Base-by-base conservation (phyloP, 1,140 invertebrate species). In the Proctacanthus coquilletti region DNA sequence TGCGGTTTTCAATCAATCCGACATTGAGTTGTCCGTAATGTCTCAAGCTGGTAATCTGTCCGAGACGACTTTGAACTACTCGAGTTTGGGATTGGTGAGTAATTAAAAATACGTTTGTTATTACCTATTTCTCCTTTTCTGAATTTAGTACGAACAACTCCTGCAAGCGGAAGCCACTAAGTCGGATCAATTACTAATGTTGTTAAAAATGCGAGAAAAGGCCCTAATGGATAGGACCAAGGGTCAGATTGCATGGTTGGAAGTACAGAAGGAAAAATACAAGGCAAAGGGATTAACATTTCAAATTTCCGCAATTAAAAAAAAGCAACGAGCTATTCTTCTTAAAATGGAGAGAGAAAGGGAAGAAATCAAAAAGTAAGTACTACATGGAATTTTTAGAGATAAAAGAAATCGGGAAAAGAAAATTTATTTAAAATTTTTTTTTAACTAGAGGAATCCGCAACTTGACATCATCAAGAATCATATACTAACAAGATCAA, bases 231-330 rank as follows among this genome's bases (percentile, higher is more conserved):
- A 50, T 45, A 42, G 48, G 13, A 43, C 46, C 8, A 46, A 46
- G 19, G 45, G 48, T 6, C 46, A 50, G 41, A 48, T 50, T 36
- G 48, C 48, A 2, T 47, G 44, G 48, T 37, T 50, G 23, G 48
- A 50, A 38, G 34, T 50, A 2, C 48, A 50, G 23, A 50, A 50
- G 25, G 44, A 46, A 18, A 43, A 45, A 6, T 46, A 39, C 8
- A 46, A 47, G 20, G 27, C 45, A n/a, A 43, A 45, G 2, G 46
- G 48, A 8, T 35, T 45, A 19, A 27, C 40, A 23, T 18, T 21
- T 0, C 37, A 44, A 18, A 45, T 49, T 18, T 29, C 42, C 0
- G 27, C 36, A 2, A 39, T 47, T 19, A 46, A 44, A 21, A 49
- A 47, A 30, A 46, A 49, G 30, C 47, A 49, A 38, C 41, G 47